Base-by-base conservation (phyloP, 2,113 vertebrate species). In the Toxotes chatareus region DNA sequence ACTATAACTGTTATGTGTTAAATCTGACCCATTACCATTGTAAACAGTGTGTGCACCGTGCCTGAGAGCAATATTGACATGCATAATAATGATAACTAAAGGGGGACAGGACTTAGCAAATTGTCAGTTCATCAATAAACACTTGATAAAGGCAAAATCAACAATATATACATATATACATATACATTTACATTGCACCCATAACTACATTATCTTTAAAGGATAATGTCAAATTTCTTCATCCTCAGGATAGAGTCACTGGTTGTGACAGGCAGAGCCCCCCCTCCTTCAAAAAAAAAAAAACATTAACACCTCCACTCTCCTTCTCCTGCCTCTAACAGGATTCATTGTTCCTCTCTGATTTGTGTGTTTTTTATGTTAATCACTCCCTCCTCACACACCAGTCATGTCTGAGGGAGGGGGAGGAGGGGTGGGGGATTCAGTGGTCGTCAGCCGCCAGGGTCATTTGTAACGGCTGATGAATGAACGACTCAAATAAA, bases 401-500 rank as follows among this genome's bases (percentile, higher is more conserved):
- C 75, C 67, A 86, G 84, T 87, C 76, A 4, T 88, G 92, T 94
- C 86, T 86, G 79, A 79, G 66, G 68, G 76, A 77, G 79, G 70
- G 31, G 60, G 62, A 21, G 57, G 49, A 55, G 60, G 79, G 19
- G 69, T 14, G 21, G 81, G 68, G 79, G 80, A 68, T 75, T 90
- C 83, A 86, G 83, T 89, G 81, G 80, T 84, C 82, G 81, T 92
- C 92, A 91, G 83, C 86, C 76, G 77, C 89, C 87, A 88, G 88
- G 91, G 92, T 94, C 91, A 93, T 93, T 93, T 94, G 90, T 95
- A 93, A 93, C 76, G 51, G 83, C 90, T 93, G 94, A 94, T 93
- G 92, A 94, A 95, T 93, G 93, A 93, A 88, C 84, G 70, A 88
- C 92, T 91, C 84, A 91, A 92, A 95, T 94, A 94, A 94, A 95